Conservation (phyloP, 2,888 invertebrate genomes). For the Ormia ochracea region DNA sequence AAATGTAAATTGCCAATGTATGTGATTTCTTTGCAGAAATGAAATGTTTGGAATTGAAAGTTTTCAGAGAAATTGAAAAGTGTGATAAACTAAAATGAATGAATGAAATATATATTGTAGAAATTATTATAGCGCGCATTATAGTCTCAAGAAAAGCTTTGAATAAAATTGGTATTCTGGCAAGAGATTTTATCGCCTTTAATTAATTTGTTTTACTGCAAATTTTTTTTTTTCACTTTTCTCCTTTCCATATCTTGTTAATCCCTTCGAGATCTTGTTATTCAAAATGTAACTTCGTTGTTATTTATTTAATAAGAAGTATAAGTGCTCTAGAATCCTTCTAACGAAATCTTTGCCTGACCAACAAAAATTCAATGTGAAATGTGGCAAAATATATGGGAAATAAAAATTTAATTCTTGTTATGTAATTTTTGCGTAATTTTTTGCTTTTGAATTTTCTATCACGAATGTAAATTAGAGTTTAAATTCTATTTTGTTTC, state of each 20-base stretch:
- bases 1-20: too few relatives aligned
- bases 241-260: background rate
- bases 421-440: background rate
- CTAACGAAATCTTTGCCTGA: too few relatives aligned
- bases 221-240: background rate
- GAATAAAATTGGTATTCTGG: background rate
- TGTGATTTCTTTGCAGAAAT: too few relatives aligned
- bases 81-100: too few relatives aligned
- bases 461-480: background rate
- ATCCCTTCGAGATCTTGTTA: background rate
- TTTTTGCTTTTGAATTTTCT: background rate
- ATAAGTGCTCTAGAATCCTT: conserved; percentile 6
- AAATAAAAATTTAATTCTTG: too few relatives aligned
- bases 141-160: too few relatives aligned
- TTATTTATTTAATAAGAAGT: conserved; percentile 13
- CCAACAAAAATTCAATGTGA: background rate
- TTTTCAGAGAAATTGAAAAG: too few relatives aligned
- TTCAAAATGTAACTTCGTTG: conserved; percentile 14
- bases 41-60: too few relatives aligned
- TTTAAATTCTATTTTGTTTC: background rate
- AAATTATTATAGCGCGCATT: too few relatives aligned
- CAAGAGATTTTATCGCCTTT: background rate
- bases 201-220: conserved; percentile 4
- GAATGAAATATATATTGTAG: too few relatives aligned
- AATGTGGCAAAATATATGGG: background rate